Base-by-base conservation (phyloP, 2,888 invertebrate genomes). In the Diachrysia chrysitis region DNA sequence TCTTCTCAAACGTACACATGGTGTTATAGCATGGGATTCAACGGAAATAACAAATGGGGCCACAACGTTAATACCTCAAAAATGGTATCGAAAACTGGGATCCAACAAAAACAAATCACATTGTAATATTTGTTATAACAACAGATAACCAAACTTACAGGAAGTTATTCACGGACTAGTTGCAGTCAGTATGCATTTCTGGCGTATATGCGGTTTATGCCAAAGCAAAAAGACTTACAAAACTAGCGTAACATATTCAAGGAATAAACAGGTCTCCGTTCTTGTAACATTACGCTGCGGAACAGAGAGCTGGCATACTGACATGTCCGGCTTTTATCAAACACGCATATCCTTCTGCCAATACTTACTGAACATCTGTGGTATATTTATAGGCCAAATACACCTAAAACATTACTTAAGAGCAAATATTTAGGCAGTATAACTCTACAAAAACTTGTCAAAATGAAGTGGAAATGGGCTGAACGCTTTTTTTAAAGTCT, bases 251-350 rank as follows among this genome's bases (percentile, higher is more conserved):
- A 37, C 14, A 37, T 14, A 37, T 37, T 51, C 54, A 9, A 51
- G 42, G 9, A 60, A 35, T 60, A 35, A 21, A 59, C n/a, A 54
- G 16, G 16, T 37, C 37, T 37, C 42, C 35, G 3, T 21, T 29
- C 56, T 54, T 56, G 61, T 68, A 62, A 71, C 60, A 48, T 61
- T 55, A 59, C 56, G 42, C 25, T 7, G 5, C 54, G 53, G 69
- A 14, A 4, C 17, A 29, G 57, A 60, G 66, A 63, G 51, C 53
- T 37, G 9, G 46, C 16, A 46, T 58, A 67, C 48, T 78, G 76
- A 76, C 75, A 71, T 66, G 66, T 80, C 82, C 76, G 76, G 73
- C 80, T 69, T 80, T 76, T 71, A 82, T 59, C 66, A 6, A 9
- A 56, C 63, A 64, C 23, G 56, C 62, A 60, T 53, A 55, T 73